A percentile compares a stretch with the other conserved stretches of the same genome.
Evolutionary conservation across 2,888 invertebrate species (phyloP).

Genomic region (Empis stercorea): DNA sequence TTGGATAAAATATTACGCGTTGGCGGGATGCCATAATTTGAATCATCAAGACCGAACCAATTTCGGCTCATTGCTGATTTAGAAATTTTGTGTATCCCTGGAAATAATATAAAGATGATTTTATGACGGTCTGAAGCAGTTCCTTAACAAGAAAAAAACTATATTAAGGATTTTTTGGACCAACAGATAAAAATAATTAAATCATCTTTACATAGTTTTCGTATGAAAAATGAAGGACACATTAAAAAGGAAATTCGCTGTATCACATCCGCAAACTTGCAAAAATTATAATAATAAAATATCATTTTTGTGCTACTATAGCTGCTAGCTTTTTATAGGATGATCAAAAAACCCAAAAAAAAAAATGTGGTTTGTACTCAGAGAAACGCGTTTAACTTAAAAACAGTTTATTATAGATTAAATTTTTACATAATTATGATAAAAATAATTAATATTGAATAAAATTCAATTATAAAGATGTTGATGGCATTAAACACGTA

Average conservation of each 20-base stretch:
- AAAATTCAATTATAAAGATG: conserved; percentile 49
- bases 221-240: neutral
- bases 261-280: neutral
- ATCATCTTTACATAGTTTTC: neutral
- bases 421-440: neutral
- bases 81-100: neutral
- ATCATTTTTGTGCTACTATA: neutral
- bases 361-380: neutral
- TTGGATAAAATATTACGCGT: too few relatives aligned
- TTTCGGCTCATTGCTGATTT: too few relatives aligned
- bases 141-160: neutral
- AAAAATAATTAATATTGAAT: neutral
- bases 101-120: neutral
- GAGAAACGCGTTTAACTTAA: neutral
- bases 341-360: neutral
- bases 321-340: neutral
- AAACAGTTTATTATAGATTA: neutral
- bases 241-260: neutral
- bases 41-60: too few relatives aligned
- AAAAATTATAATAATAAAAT: neutral
- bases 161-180: neutral
- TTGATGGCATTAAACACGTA: conserved; percentile 91
- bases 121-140: neutral
- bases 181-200: neutral
- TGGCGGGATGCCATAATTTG: too few relatives aligned